Base-by-base conservation (phyloP, 1,140 invertebrate species). In the Drosophila nasuta region DNA sequence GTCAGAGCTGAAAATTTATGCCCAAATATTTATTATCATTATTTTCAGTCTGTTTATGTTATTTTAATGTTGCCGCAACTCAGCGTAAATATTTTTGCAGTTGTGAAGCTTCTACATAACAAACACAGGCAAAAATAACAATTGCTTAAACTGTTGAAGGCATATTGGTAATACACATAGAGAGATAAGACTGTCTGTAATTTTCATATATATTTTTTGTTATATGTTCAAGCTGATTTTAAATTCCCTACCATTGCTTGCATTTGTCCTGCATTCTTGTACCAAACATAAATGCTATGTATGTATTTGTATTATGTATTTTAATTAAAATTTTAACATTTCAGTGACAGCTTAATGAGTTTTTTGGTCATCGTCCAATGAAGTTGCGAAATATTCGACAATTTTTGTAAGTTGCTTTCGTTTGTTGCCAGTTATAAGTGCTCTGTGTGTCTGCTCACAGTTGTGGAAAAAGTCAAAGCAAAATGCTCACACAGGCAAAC, bases 311-410 rank as follows among this genome's bases (percentile, higher is more conserved):
- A 20, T 20, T 85, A 89, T 85, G 85, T 64, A 85, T 88, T 88
- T 79, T 88, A 89, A 89, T 89, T 89, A 85, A 89, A 88, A 85
- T 81, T 81, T 71, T 38, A 88, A 75, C 81, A 83, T 89, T 89
- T 81, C 69, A 75, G 77, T 88, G 77, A 89, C 85, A 89, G 72
- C 85, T 89, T 90, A 88, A 88, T 88, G 77, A 75, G 85, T 73
- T 88, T 89, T 79, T 65, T 30, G 66, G 28, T 33, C 49, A 49
- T 28, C 49, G 45, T 73, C 28, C 62, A 43, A 51, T 38, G 60
- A 54, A n/a, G 13, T 20, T 45, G 64, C 41, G 38, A 82, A 66
- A 86, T 67, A 45, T 82, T 62, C 41, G 57, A 49, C 48, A 74
- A 83, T 78, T 78, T 82, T 66, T 67, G 51, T 54, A 46, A 76